Base-by-base conservation (phyloP, 1,140 invertebrate species). In the Sycophaga agraensis region DNA sequence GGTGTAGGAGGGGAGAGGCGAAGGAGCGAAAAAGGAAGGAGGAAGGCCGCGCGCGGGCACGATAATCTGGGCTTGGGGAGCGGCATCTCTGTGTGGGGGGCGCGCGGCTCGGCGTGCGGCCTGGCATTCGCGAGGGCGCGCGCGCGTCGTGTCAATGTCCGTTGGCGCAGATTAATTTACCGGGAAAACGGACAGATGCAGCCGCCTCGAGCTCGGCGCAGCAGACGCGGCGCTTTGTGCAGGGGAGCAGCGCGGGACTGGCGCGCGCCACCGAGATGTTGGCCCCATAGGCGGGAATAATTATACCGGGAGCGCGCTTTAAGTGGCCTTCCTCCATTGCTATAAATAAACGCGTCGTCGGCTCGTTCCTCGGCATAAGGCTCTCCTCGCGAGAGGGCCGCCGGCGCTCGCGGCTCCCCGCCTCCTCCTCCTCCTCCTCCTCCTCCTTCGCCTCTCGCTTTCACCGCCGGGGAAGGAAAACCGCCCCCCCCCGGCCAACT, bases 261-360 rank as follows among this genome's bases (percentile, higher is more conserved):
- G 21, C 9, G 19, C 3, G 22, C 14, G 16, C 16, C 22, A 16
- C 19, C 12, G 9, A 39, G 11, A n/a, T n/a, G n/a, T n/a, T 17
- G 2, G 16, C n/a, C 39, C 14, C 9, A 34, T 26, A 53, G 39
- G 31, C 17, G 45, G 35, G 45, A 58, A 58, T 58, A 58, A 58
- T 58, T 58, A 48, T 57, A 46, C 43, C 43, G 22, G 12, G 34
- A n/a, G 43, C 16, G 19, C 2, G 50, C 2, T 57, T 48, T 48
- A 48, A 57, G 31, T 48, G 43, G 43, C 5, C 28, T 37, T 34
- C 8, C 19, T 31, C 17, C 43, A 11, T 8, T n/a, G 46, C 39
- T 60, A 60, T 60, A 60, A 60, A 60, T 60, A 60, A 53, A 34
- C 49, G 39, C 58, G 58, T 53, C 49, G 58, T 37, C 49, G 58